phyloP scores from a whole-genome alignment of 2,888 invertebrate species.

The Phengaris arion region DNA sequence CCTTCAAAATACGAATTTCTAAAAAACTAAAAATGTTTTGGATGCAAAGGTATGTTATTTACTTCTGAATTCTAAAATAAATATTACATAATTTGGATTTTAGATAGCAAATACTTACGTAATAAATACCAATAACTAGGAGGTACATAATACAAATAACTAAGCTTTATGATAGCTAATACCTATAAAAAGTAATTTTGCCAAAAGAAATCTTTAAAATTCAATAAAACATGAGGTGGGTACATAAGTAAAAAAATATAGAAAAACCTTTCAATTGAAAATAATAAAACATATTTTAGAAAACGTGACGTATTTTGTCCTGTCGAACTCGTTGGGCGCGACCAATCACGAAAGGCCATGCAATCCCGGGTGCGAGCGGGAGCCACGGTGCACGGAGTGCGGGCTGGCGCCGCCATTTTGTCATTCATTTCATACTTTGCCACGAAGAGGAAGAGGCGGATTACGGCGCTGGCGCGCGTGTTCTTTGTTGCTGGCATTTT shows the following conservation, averaged over 20 bases:
- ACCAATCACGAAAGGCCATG: conserved; percentile 2
- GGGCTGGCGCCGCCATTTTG: conserved; percentile 52
- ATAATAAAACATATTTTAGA: not conserved
- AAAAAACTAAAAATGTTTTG: conserved; percentile 54
- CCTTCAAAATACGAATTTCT: conserved; percentile 42
- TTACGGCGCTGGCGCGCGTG: conserved; percentile 40
- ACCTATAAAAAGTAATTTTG: too few relatives aligned
- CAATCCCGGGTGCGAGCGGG: conserved; percentile 6
- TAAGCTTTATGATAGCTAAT: too few relatives aligned
- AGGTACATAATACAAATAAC: too few relatives aligned
- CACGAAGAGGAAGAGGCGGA: conserved; percentile 43
- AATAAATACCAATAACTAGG: not conserved
- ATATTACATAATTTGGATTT: not conserved
- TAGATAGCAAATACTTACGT: not conserved
- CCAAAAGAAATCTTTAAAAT: too few relatives aligned
- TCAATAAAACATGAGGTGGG: too few relatives aligned
- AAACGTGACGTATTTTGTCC: not conserved
- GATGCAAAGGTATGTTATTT: conserved; percentile 57
- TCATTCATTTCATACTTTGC: conserved; percentile 43
- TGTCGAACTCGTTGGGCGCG: not conserved
- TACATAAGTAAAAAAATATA: not conserved
- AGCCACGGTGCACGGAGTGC: not conserved
- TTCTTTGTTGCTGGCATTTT: conserved; percentile 19
- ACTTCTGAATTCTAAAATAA: conserved; percentile 10
- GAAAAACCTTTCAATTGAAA: not conserved